Evolutionary conservation across 2,888 invertebrate species (phyloP).

Genomic region (Suillia variegata): DNA sequence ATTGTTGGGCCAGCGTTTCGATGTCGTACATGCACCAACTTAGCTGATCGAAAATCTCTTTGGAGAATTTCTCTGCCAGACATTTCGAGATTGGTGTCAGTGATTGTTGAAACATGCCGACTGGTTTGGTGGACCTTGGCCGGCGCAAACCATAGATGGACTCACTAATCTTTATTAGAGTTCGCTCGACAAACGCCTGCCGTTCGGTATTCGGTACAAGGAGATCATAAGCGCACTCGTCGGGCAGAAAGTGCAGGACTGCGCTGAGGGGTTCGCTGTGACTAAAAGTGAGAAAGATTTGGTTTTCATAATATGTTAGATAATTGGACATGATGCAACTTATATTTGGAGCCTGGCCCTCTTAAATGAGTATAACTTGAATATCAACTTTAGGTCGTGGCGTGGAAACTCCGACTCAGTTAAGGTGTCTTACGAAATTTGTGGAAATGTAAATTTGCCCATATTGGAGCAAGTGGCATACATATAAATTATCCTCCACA

Average conservation of each 20-base stretch:
- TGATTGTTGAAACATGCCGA: conserved; percentile 46
- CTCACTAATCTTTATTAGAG: conserved; percentile 34
- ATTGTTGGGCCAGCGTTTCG: conserved; percentile 45
- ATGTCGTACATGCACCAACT: conserved; percentile 50
- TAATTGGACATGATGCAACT: too few species aligned
- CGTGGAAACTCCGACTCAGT: too few species aligned
- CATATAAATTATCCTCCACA: too few species aligned
- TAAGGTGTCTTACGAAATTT: too few species aligned
- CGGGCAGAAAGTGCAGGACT: conserved; percentile 49
- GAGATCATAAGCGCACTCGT: conserved; percentile 42
- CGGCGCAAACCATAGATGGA: conserved; percentile 40
- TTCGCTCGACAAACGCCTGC: conserved; percentile 30
- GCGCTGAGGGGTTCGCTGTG: conserved; percentile 40
- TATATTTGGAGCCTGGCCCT: too few species aligned
- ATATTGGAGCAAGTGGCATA: too few species aligned
- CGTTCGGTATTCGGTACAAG: conserved; percentile 44
- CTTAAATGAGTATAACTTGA: too few species aligned
- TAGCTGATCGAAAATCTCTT: conserved; percentile 47
- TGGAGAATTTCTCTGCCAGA: conserved; percentile 34
- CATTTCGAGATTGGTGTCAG: conserved; percentile 49
- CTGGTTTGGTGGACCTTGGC: conserved; percentile 35
- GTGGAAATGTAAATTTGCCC: too few species aligned
- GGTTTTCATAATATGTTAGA: too few species aligned
- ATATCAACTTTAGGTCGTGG: too few species aligned
- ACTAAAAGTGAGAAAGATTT: conserved; percentile 25